Evolutionary conservation across 2,797 vertebrate genomes (phyloP).

Genomic region (Esox masquinongy): DNA sequence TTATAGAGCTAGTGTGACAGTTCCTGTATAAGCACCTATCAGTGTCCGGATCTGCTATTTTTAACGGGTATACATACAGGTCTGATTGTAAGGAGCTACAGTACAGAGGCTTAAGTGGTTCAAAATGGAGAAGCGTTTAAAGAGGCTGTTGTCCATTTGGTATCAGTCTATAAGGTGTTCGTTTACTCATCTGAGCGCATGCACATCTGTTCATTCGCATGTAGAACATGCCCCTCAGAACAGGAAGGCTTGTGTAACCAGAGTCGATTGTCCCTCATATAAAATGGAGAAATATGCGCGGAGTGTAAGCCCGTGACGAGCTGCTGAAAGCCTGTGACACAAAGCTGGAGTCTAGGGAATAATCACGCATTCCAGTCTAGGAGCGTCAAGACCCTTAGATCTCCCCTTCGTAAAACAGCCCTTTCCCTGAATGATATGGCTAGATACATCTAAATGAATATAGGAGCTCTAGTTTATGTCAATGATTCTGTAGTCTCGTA

Average conservation of each 20-base stretch:
- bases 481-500: constrained; percentile 25
- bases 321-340: constrained; percentile 66
- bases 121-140: not conserved
- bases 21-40: no score
- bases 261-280: constrained; percentile 56
- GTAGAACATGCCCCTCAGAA: constrained; percentile 47
- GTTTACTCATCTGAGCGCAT: constrained; percentile 4
- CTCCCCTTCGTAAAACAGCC: constrained; percentile 12
- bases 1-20: no score
- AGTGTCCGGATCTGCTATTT: no score
- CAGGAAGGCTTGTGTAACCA: constrained; percentile 56
- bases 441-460: constrained; percentile 31
- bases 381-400: constrained; percentile 53
- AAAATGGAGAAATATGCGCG: constrained; percentile 62
- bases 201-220: constrained; percentile 56
- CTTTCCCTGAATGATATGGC: constrained; percentile 13
- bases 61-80: no score
- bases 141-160: not conserved
- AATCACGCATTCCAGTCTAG: constrained; percentile 57
- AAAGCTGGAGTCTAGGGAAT: constrained; percentile 58
- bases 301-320: constrained; percentile 55
- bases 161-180: not conserved
- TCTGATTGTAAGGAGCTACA: no score
- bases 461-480: constrained; percentile 21
- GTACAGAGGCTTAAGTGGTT: not conserved